Evolutionary conservation across 2,888 invertebrate species (phyloP).

Genomic region (Thumatha senex): DNA sequence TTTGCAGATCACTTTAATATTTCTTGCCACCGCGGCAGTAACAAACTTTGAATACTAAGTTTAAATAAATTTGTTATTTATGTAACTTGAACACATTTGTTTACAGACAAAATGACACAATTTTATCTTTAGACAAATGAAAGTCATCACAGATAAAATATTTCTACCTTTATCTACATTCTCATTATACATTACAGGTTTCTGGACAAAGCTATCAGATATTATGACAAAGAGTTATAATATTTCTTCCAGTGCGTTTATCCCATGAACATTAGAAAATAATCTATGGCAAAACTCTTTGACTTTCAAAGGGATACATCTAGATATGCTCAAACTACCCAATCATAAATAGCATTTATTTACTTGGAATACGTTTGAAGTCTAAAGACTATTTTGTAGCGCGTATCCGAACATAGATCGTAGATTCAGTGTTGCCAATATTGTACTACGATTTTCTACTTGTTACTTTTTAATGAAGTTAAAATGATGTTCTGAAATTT

Average conservation of each 20-base stretch:
- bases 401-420: not conserved
- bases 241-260: conserved; percentile 26
- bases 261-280: conserved; percentile 22
- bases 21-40: no score
- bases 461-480: no score
- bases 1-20: no score
- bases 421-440: not conserved
- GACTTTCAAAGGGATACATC: conserved; percentile 10
- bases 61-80: no score
- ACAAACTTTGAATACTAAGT: no score
- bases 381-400: not conserved
- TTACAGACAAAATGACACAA: no score
- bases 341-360: conserved; percentile 4
- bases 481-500: no score
- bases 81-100: no score
- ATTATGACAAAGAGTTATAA: conserved; percentile 27
- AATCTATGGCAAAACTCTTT: conserved; percentile 9
- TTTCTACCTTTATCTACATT: conserved; percentile 17
- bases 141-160: conserved; percentile 14
- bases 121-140: not conserved
- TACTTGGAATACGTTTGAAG: not conserved
- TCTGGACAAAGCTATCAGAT: conserved; percentile 32
- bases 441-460: not conserved
- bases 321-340: conserved; percentile 2
- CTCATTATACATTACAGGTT: conserved; percentile 17